Base-by-base conservation (phyloP, 2,888 invertebrate species). In the Leptinotarsa peninsularis region DNA sequence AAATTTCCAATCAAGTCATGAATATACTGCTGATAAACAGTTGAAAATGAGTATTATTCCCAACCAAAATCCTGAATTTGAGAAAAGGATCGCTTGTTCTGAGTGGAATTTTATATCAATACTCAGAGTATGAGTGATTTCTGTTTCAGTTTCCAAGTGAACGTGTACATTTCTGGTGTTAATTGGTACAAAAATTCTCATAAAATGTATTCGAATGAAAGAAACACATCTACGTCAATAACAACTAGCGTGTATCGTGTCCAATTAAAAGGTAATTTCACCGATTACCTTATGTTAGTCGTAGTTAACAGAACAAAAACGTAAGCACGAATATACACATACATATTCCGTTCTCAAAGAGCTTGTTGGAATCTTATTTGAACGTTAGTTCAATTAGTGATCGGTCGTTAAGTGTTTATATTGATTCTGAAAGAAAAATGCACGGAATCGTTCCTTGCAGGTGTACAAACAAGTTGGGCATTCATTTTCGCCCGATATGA, bases 391-490 rank as follows among this genome's bases (percentile, higher is more conserved):
- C 70, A 74, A 74, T 74, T 74, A 74, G 74, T 67, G 56, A 54
- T 70, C 43, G 43, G 15, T 43, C 56, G 74, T 66, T 74, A 72
- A 75, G 56, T 75, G 69, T 71, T 72, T 66, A 56, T 68, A 72
- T 75, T 72, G 68, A 66, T 49, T 54, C 49, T 52, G 33, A 49
- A 23, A 17, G 70, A 70, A 66, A 74, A 75, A 72, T 49, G 43
- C 17, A 68, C 54, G 49, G 68, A 72, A 54, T 69, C 49, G 49
- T 56, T 74, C 56, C 66, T n/a, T 69, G 72, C 75, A 75, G 75
- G 75, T 75, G 75, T 75, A 72, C 72, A 75, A 75, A 75, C 75
- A 75, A 68, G 50, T 66, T 74, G 23, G 21, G 4, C 21, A 66
- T 69, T 74, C 73, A 52, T 52, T 67, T 70, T 49, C 17, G 50